phyloP scores from a whole-genome alignment of 2,113 vertebrate species.

The Dipodomys ordii region DNA sequence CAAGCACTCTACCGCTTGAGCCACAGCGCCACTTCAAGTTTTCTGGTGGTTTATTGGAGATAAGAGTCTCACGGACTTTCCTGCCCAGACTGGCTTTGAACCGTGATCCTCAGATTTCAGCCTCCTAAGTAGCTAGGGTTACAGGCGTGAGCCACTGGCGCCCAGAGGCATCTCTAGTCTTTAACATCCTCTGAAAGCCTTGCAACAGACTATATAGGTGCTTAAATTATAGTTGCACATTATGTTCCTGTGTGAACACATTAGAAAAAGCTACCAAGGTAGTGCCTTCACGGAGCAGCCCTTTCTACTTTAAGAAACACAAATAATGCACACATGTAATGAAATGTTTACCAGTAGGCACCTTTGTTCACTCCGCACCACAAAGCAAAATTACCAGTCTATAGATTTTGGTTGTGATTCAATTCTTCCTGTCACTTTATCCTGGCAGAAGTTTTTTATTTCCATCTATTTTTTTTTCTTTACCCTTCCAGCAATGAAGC shows the following conservation, averaged over 20 bases:
- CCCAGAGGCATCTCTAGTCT: not conserved
- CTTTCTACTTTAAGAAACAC: not conserved
- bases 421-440: not conserved
- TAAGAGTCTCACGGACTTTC: too few relatives aligned
- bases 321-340: too few relatives aligned
- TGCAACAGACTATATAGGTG: not conserved
- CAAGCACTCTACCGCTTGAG: too few relatives aligned
- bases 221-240: not conserved
- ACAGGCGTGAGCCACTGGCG: too few relatives aligned
- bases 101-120: too few relatives aligned
- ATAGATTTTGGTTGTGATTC: slow-evolving; percentile 13
- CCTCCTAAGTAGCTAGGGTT: too few relatives aligned
- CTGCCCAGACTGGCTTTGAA: too few relatives aligned
- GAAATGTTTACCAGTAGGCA: not conserved
- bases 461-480: not conserved
- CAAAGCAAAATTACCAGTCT: not conserved
- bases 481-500: not conserved
- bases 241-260: not conserved
- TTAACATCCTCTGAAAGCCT: not conserved
- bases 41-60: too few relatives aligned
- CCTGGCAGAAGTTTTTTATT: not conserved
- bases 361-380: not conserved
- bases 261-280: not conserved
- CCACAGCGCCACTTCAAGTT: too few relatives aligned
- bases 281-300: not conserved